phyloP scores from a whole-genome alignment of 2,797 vertebrate genomes.

The Setipinna tenuifilis region DNA sequence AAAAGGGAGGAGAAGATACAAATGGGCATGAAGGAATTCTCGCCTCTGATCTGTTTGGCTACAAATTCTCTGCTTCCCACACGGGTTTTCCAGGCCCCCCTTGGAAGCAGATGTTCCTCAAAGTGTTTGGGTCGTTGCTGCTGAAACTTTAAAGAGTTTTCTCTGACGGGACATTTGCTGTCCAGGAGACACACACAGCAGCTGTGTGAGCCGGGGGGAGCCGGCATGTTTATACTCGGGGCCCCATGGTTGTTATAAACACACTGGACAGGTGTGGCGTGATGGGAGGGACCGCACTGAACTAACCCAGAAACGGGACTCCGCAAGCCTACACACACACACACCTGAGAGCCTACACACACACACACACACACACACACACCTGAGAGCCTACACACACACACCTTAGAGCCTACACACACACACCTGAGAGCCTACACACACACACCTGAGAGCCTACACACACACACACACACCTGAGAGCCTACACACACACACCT shows the following conservation, averaged over 20 bases:
- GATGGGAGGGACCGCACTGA: not conserved
- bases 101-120: conserved; percentile 12
- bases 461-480: too few relatives aligned
- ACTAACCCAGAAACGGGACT: not conserved
- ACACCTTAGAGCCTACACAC: too few relatives aligned
- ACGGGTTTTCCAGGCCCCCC: not conserved
- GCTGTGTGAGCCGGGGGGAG: not conserved
- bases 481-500: too few relatives aligned
- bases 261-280: not conserved
- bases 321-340: not conserved
- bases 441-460: too few relatives aligned
- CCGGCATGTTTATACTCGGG: not conserved
- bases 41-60: conserved; percentile 18
- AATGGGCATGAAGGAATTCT: not conserved
- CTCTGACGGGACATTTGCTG: conserved; percentile 7
- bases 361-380: too few relatives aligned
- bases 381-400: too few relatives aligned
- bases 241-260: not conserved
- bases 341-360: too few relatives aligned
- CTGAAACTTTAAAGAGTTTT: not conserved
- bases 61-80: conserved; percentile 10
- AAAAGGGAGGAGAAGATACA: conserved; percentile 9
- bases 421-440: too few relatives aligned
- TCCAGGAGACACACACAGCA: not conserved
- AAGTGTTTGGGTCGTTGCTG: not conserved